A percentile compares a stretch with the other conserved stretches of the same genome.
Conservation (phyloP, 2,797 vertebrate species). For the Sus cebifrons region DNA sequence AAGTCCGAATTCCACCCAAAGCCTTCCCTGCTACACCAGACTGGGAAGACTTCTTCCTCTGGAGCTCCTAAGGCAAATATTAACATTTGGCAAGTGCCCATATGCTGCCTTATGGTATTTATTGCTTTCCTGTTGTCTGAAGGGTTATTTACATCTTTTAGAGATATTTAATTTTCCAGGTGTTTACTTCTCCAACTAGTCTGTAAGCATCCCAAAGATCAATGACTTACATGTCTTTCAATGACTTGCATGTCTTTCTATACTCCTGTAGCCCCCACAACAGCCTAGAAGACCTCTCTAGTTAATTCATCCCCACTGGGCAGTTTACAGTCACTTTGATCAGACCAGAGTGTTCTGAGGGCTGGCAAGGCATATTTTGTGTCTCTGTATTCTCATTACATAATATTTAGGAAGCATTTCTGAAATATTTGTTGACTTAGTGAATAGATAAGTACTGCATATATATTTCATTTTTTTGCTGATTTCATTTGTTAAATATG, state of each 20-base stretch:
- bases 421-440: slow-evolving; percentile 20
- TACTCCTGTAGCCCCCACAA: not conserved
- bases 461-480: not conserved
- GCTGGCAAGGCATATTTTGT: not conserved
- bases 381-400: not conserved
- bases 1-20: slow-evolving; percentile 5
- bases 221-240: not conserved
- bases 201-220: not conserved
- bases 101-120: not conserved
- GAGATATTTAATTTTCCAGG: not conserved
- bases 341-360: not conserved
- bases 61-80: not conserved
- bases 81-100: not conserved
- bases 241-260: not conserved
- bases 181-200: not conserved
- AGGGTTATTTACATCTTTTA: not conserved
- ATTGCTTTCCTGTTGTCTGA: not conserved
- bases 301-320: no score
- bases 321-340: not conserved
- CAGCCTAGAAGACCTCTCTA: not conserved
- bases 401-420: not conserved
- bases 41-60: not conserved
- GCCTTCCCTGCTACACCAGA: not conserved
- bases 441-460: not conserved
- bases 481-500: not conserved